phyloP scores from a whole-genome alignment of 2,797 vertebrate species.

The Sebastes cheni region DNA sequence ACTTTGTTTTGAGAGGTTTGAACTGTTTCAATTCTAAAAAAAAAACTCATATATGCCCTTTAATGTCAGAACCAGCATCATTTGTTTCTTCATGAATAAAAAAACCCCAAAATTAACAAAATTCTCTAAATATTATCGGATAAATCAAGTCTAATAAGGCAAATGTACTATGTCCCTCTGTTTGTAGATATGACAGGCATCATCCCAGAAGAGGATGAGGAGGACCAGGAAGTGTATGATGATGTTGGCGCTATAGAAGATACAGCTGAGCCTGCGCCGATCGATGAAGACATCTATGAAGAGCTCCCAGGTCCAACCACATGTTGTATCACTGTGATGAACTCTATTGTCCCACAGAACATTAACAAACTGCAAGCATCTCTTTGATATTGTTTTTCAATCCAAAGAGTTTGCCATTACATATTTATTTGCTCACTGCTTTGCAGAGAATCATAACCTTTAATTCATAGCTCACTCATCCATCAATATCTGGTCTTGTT shows the following conservation, averaged over 20 bases:
- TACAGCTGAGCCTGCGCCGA: not conserved
- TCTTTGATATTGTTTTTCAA: not conserved
- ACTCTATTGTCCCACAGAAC: not conserved
- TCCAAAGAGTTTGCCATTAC: not conserved
- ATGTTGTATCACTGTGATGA: not conserved
- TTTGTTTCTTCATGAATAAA: not conserved
- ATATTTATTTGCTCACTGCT: not conserved
- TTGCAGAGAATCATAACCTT: not conserved
- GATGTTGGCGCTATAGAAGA: constrained; percentile 81
- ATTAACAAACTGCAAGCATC: not conserved
- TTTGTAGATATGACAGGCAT: constrained; percentile 84
- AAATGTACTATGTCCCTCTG: not conserved
- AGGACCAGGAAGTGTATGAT: constrained; percentile 84
- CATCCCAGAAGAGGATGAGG: constrained; percentile 90
- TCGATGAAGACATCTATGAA: constrained; percentile 94
- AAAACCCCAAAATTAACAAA: rapidly evolving
- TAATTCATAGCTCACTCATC: not conserved
- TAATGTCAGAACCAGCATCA: not conserved
- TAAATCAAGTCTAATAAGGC: no score
- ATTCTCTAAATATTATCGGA: no score
- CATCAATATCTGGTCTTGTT: not conserved
- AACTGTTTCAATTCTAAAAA: constrained; percentile 2
- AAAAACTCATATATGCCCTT: not conserved
- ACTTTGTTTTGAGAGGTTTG: constrained; percentile 92
- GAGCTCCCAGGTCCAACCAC: constrained; percentile 89